A percentile compares a stretch with the other conserved stretches of the same genome.
Evolutionary conservation across 2,797 vertebrate genomes (phyloP).

Genomic region (Girardinus metallicus): DNA sequence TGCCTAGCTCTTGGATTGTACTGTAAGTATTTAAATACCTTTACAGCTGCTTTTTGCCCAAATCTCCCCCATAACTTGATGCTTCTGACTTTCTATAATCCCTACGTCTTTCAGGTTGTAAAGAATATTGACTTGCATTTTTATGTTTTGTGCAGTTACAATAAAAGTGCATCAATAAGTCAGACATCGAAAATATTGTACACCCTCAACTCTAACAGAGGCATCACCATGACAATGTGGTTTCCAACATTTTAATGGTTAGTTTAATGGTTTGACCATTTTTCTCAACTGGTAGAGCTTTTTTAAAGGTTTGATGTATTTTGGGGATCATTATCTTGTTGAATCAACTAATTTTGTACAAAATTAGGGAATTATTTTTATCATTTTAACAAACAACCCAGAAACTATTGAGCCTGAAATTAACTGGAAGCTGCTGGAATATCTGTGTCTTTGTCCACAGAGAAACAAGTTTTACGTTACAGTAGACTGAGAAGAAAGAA

Average conservation of each 20-base stretch:
- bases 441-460: neutral
- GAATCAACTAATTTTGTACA: neutral
- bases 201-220: neutral
- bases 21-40: constrained; percentile 71
- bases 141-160: neutral
- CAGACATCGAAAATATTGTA: neutral
- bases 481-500: neutral
- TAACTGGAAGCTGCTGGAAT: neutral
- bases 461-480: neutral
- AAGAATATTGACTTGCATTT: neutral
- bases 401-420: neutral
- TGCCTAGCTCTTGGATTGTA: constrained; percentile 77
- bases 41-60: constrained; percentile 27
- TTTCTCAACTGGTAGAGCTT: neutral
- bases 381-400: neutral
- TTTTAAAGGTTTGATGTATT: neutral
- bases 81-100: neutral
- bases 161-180: neutral
- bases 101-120: neutral
- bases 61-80: neutral
- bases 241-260: neutral
- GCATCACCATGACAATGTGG: neutral
- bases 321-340: neutral
- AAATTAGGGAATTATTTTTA: neutral
- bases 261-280: neutral